Evolutionary conservation across 2,113 vertebrate species (phyloP).

Genomic region (Nycticorax nycticorax): DNA sequence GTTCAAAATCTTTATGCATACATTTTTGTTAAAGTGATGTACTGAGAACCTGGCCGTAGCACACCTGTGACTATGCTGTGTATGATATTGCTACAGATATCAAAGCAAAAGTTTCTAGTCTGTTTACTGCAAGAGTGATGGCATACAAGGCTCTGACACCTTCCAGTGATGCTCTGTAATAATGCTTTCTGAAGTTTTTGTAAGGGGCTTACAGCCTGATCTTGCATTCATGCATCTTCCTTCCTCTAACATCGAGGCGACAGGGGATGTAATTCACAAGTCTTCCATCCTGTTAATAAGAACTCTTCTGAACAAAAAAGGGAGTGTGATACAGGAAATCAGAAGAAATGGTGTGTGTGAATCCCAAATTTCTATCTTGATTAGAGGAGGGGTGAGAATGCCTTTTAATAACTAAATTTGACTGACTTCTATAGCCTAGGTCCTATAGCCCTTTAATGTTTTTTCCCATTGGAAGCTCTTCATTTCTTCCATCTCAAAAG

Average conservation of each 20-base stretch:
- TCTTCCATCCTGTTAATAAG: neutral
- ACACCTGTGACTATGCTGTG: neutral
- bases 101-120: neutral
- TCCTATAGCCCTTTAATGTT: neutral
- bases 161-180: neutral
- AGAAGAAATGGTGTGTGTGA: neutral
- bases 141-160: neutral
- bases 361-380: neutral
- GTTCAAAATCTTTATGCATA: neutral
- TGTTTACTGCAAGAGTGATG: neutral
- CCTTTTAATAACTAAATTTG: neutral
- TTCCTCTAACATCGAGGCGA: neutral
- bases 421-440: neutral
- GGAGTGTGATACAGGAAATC: neutral
- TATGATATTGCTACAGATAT: neutral
- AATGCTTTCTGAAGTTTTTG: neutral
- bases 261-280: neutral
- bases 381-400: neutral
- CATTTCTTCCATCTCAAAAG: neutral
- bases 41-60: neutral
- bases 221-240: neutral
- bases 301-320: neutral
- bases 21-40: neutral
- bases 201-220: neutral
- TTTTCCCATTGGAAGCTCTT: neutral